These are phyloP conservation scores for Garra rufa DNA, from an alignment of 2,113 vertebrate species.

Conservation along the genomic window DNA sequence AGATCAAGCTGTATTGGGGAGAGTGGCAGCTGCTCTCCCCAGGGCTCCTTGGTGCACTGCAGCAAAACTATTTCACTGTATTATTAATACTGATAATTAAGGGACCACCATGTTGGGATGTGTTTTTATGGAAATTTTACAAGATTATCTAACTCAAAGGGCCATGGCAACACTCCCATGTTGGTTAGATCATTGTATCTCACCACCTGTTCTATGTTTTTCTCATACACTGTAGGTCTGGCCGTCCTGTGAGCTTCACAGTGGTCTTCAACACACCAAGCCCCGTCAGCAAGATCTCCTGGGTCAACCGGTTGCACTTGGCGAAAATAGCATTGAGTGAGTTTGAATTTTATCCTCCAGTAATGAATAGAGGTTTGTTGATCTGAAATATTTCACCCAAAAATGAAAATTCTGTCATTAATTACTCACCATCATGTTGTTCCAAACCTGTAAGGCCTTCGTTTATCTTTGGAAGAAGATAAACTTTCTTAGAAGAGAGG, in stretches of 20 bases:
- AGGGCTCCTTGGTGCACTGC: constrained; percentile 20
- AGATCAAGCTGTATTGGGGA: neutral
- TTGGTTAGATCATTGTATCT: neutral
- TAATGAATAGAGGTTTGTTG: neutral
- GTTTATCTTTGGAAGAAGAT: too few relatives aligned
- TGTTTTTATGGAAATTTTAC: neutral
- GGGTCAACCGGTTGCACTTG: constrained; percentile 94
- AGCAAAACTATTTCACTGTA: constrained; percentile 8
- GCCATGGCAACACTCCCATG: neutral
- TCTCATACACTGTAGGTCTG: constrained; percentile 77
- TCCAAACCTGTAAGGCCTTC: too few relatives aligned
- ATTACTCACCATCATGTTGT: too few relatives aligned
- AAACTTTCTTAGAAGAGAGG: too few relatives aligned
- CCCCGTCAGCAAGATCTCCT: constrained; percentile 94
- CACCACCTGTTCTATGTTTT: constrained; percentile 40
- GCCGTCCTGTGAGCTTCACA: constrained; percentile 93
- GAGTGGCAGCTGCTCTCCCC: constrained; percentile 13
- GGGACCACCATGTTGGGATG: constrained; percentile 4
- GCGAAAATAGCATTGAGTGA: constrained; percentile 92
- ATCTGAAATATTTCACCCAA: neutral
- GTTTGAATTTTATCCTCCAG: constrained; percentile 55
- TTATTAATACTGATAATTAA: constrained; percentile 40
- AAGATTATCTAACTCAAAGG: neutral
- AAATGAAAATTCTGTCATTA: too few relatives aligned
- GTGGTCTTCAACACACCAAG: constrained; percentile 96